These are phyloP conservation scores for Psephotus haematonotus DNA, from an alignment of 2,113 vertebrate species.

Conservation along the genomic window DNA sequence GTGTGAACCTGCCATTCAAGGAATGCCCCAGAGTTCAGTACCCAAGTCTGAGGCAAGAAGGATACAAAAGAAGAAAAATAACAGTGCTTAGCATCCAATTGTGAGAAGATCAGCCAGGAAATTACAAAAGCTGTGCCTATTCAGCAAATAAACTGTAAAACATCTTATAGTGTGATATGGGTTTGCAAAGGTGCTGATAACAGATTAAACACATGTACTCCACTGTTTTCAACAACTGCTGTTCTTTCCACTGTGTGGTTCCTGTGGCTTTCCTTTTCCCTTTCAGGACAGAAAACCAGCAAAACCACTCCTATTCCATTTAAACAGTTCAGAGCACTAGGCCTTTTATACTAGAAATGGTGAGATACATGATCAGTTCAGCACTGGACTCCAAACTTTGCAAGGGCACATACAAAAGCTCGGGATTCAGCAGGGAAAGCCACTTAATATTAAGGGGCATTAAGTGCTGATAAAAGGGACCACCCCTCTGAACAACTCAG, in stretches of 20 bases:
- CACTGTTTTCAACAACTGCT: background rate
- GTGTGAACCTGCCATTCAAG: slow-evolving; percentile 39
- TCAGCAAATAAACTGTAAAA: background rate
- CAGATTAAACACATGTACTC: background rate
- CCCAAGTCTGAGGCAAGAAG: background rate
- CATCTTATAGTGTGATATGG: background rate
- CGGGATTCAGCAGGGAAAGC: background rate
- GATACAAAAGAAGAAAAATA: background rate
- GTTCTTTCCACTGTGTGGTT: background rate
- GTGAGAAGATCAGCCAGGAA: slow-evolving; percentile 10
- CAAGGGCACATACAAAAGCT: background rate
- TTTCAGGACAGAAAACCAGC: background rate
- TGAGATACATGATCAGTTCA: fast-evolving
- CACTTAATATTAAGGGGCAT: background rate
- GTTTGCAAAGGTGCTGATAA: background rate
- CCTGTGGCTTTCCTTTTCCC: background rate
- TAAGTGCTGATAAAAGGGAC: background rate
- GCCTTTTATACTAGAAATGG: background rate
- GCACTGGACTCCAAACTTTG: background rate
- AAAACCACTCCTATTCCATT: background rate
- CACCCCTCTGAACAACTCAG: background rate
- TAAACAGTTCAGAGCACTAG: background rate
- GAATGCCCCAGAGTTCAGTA: slow-evolving; percentile 39
- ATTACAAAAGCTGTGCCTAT: background rate
- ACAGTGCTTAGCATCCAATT: background rate